phyloP scores from a whole-genome alignment of 2,888 invertebrate species.

The Ophion slaviceki region DNA sequence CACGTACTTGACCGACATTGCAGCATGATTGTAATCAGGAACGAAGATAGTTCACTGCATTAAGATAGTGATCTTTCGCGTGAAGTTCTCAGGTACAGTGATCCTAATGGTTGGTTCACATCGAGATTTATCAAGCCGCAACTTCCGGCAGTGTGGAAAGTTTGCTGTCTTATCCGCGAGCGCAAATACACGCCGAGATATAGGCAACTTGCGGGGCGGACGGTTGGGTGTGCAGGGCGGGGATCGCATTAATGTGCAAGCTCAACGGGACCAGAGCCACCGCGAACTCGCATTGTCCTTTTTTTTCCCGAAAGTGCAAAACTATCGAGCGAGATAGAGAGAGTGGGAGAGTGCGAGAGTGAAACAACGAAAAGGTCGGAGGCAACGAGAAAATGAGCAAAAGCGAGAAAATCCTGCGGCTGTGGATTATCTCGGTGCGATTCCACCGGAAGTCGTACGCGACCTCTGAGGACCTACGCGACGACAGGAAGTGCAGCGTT shows the following conservation, averaged over 20 bases:
- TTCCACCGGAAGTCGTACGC: constrained; percentile 59
- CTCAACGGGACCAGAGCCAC: constrained; percentile 63
- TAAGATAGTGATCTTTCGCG: constrained; percentile 10
- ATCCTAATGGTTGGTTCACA: constrained; percentile 29
- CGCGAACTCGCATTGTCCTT: constrained; percentile 30
- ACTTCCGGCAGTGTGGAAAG: constrained; percentile 58
- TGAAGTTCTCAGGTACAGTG: constrained; percentile 12
- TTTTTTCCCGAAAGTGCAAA: constrained; percentile 31
- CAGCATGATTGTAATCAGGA: background rate
- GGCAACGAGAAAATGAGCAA: constrained; percentile 31
- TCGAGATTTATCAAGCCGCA: constrained; percentile 35
- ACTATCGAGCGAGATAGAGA: constrained; percentile 4
- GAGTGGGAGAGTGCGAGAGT: constrained; percentile 21
- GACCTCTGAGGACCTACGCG: constrained; percentile 30
- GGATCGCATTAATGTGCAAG: constrained; percentile 64
- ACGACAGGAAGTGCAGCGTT: constrained; percentile 36
- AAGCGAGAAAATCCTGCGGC: constrained; percentile 19
- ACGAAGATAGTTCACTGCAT: constrained; percentile 8
- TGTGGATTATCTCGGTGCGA: constrained; percentile 64
- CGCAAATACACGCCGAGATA: background rate
- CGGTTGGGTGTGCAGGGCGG: constrained; percentile 19
- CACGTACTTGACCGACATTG: background rate
- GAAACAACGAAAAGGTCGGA: background rate
- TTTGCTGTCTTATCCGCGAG: constrained; percentile 58
- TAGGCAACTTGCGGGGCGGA: background rate